phyloP scores from a whole-genome alignment of 2,797 vertebrate genomes.

The Urophycis tenuis region DNA sequence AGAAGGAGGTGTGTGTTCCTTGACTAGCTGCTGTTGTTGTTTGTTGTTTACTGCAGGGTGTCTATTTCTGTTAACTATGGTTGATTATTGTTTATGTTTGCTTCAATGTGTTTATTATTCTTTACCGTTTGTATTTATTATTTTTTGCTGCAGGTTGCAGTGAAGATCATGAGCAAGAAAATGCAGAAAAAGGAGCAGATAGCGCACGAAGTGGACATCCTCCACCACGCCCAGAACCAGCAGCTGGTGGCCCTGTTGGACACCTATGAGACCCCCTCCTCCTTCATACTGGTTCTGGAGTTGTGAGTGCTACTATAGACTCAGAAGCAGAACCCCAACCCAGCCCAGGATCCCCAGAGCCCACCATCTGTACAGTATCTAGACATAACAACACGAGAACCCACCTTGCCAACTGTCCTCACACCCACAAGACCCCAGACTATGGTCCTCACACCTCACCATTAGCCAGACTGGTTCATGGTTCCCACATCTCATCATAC shows the following conservation, averaged over 20 bases:
- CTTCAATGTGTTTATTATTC: neutral
- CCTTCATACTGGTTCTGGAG: slow-evolving; percentile 86
- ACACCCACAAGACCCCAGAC: too few species aligned
- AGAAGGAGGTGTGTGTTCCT: slow-evolving; percentile 71
- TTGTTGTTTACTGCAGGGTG: slow-evolving; percentile 43
- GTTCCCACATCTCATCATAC: too few species aligned
- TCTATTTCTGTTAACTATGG: slow-evolving; percentile 54
- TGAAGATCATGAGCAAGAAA: slow-evolving; percentile 95
- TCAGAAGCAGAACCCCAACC: neutral
- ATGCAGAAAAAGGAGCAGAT: slow-evolving; percentile 97
- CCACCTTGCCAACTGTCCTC: too few species aligned
- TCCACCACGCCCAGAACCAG: slow-evolving; percentile 84
- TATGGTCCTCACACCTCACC: too few species aligned
- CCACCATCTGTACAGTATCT: too few species aligned
- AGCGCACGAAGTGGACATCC: slow-evolving; percentile 86
- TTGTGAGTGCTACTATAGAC: slow-evolving; percentile 74
- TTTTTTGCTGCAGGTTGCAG: slow-evolving; percentile 72
- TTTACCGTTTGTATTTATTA: neutral
- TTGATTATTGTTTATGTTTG: neutral
- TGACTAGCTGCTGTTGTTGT: neutral
- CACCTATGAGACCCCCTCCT: slow-evolving; percentile 84
- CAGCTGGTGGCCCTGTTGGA: slow-evolving; percentile 86
- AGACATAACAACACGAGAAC: too few species aligned
- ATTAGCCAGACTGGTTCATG: too few species aligned
- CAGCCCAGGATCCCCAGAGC: neutral